Evolutionary conservation across 2,888 invertebrate species (phyloP), one percentile per base, ranked within the genome.

Genomic region (Cordilura impudica): DNA sequence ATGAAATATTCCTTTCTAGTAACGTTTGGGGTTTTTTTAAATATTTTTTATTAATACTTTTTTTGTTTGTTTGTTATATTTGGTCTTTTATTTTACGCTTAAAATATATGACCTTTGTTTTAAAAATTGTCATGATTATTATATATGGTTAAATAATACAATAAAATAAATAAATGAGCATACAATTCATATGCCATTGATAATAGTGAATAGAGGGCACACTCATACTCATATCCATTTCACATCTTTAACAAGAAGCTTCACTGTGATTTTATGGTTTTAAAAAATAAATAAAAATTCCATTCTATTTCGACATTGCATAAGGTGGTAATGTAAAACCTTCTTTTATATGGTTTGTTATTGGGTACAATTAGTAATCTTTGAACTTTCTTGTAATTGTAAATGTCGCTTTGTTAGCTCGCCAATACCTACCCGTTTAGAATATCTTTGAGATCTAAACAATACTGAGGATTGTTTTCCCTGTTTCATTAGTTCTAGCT

Each of bases 71-170:
- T n/a, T n/a, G n/a, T n/a, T n/a, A n/a, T n/a, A n/a, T n/a, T n/a
- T n/a, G n/a, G 12, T 39, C 43, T 45, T 19, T 53, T 43, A 43
- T 56, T 51, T 61, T 58, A 23, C 45, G 45, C 35, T 31, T 35
- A 21, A 71, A 71, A 75, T 71, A 71, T 71, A 75, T 79, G 71
- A 79, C 75, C 79, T 75, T 71, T 75, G 63, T 63, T 61, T 61
- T 75, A 43, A n/a, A 72, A 56, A 79, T 75, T 76, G 79, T 76
- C 79, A 75, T 79, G 66, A 79, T 76, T 79, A 79, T 79, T 76
- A 79, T 79, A 72, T 79, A 76, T 79, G 71, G 19, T 72, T 43
- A 76, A 75, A 72, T 75, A 75, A 67, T 72, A 76, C 75, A 76
- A 79, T 71, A 66, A 67, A 63, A 74, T 65, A 43, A 72, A 53